Percentiles rank a stretch among this genome's conserved stretches.
Evolutionary conservation across 1,140 invertebrate genomes (phyloP).

Genomic region (Ooceraea biroi): DNA sequence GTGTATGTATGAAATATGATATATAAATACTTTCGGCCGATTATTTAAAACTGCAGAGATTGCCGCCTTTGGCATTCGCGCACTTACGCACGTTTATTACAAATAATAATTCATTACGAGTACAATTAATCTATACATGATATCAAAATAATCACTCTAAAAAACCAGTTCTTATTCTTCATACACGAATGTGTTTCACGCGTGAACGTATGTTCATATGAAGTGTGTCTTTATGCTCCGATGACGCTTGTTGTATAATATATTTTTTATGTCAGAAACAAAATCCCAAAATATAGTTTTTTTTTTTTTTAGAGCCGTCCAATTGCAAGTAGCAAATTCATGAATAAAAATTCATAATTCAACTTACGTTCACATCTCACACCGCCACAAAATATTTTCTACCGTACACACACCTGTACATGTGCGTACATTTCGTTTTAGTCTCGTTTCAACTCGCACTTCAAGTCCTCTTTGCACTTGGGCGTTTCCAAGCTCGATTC

Average conservation of each 20-base stretch:
- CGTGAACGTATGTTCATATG: too few species aligned
- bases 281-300: constrained; percentile 22
- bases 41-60: constrained; percentile 29
- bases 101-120: constrained; percentile 37
- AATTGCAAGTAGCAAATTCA: background rate
- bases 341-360: background rate
- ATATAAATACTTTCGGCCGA: background rate
- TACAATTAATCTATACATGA: too few species aligned
- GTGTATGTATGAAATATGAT: constrained; percentile 5
- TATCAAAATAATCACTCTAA: too few species aligned
- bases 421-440: constrained; percentile 48
- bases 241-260: constrained; percentile 22
- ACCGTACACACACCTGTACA: too few species aligned
- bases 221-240: background rate
- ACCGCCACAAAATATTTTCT: constrained; percentile 62
- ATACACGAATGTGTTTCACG: background rate
- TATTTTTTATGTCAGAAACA: constrained; percentile 27
- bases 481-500: constrained; percentile 55
- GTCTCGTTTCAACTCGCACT: constrained; percentile 11
- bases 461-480: constrained; percentile 65
- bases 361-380: background rate
- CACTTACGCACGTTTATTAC: constrained; percentile 44
- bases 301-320: background rate
- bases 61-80: constrained; percentile 64
- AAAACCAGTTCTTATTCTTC: background rate